Percentiles rank a stretch among this genome's conserved stretches.
Evolutionary conservation across 2,888 invertebrate genomes (phyloP).

Genomic region (Crocallis elinguaria): DNA sequence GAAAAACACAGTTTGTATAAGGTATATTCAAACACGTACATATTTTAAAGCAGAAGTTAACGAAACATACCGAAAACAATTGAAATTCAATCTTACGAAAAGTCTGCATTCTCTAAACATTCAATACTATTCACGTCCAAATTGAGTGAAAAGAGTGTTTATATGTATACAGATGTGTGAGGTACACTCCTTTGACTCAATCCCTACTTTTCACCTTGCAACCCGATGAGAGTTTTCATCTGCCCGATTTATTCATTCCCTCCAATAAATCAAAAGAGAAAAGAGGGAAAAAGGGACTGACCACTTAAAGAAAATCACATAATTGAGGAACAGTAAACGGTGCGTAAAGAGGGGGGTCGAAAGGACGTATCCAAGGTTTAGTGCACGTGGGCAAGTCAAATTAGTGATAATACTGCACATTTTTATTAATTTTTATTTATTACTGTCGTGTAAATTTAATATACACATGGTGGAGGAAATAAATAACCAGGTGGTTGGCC

Average conservation of each 20-base stretch:
- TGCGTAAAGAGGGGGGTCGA: conserved; percentile 70
- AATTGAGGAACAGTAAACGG: conserved; percentile 83
- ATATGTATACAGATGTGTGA: neutral
- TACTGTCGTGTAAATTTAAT: too few species aligned
- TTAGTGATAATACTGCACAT: neutral
- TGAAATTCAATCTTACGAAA: too few species aligned
- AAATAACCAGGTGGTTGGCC: too few species aligned
- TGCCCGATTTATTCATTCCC: conserved; percentile 42
- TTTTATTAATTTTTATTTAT: neutral
- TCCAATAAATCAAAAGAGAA: conserved; percentile 60
- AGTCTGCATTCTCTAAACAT: too few species aligned
- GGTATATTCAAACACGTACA: too few species aligned
- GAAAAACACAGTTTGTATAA: too few species aligned
- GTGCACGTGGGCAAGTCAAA: conserved; percentile 3
- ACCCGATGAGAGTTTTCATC: conserved; percentile 26
- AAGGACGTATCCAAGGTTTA: conserved; percentile 4
- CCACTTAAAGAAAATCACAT: conserved; percentile 83
- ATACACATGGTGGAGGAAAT: too few species aligned
- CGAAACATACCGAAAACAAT: too few species aligned
- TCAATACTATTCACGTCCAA: too few species aligned
- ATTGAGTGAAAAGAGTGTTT: neutral
- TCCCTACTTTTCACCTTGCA: conserved; percentile 13
- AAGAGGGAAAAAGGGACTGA: conserved; percentile 66
- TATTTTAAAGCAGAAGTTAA: too few species aligned
- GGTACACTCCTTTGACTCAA: conserved; percentile 2